Evolutionary conservation across 2,113 vertebrate genomes (phyloP), one percentile per base, ranked within the genome.

Genomic region (Gulo gulo): DNA sequence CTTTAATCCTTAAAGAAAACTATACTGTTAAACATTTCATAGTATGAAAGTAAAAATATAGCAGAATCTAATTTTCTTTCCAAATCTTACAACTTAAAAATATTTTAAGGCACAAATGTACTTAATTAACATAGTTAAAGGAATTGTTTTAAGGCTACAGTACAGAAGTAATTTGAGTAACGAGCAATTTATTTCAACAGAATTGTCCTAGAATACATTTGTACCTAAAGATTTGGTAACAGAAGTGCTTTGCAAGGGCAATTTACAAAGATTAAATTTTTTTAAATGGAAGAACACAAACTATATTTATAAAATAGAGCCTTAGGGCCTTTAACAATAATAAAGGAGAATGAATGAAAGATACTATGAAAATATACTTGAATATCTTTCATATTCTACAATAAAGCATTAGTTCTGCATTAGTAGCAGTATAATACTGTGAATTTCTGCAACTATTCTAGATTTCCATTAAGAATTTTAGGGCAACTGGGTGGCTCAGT

Each of bases 1-100:
- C 88, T 71, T 97, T 87, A 94, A 96, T 89, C 65, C 76, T 78
- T n/a, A 88, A 95, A 65, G 23, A 80, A 96, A 92, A 96, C 76
- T 45, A 42, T 82, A 57, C 4, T 76, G 23, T 23, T 76, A 96
- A 79, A 94, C n/a, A 73, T 97, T 85, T 84, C 59, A 81, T 20
- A 81, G 65, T 36, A 95, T 21, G 8, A 96, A 89, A 95, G 21
- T 18, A 81, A 86, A 87, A 26, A 95, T 24, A 96, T 0, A 65
- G 7, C 55, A 91, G 31, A 94, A 76, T 90, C 42, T 81, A 94
- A 92, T 45, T 96, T 95, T 96, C 31, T 85, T 96, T 61, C 84
- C 50, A 95, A 85, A 86, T 91, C 11, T 71, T 93, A 81, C 21
- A 84, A 92, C 16, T 74, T 78, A 74, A 57, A 42, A 52, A 47